These are phyloP conservation scores for Lerema accius DNA, from an alignment of 1,140 invertebrate species.

Conservation along the genomic window DNA sequence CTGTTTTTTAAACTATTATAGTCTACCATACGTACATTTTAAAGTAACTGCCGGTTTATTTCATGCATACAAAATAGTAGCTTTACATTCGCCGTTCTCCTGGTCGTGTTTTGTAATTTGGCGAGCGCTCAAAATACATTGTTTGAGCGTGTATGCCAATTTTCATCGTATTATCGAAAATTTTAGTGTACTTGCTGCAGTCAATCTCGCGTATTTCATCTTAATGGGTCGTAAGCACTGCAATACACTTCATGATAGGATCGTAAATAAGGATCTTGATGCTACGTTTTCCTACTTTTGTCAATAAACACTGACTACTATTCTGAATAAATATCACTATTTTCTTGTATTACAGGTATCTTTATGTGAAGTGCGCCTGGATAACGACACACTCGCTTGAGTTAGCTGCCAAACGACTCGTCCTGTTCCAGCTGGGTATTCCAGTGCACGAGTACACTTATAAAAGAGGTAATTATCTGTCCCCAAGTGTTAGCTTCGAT, in stretches of 20 bases:
- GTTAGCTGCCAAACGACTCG: too few species aligned
- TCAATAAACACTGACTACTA: background rate
- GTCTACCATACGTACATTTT: slow-evolving; percentile 19
- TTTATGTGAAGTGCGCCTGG: too few species aligned
- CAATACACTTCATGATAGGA: slow-evolving; percentile 14
- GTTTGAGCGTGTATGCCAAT: slow-evolving; percentile 32
- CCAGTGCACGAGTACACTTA: too few species aligned
- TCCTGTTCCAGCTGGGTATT: too few species aligned
- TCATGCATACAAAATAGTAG: slow-evolving; percentile 32
- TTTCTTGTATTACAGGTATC: too few species aligned
- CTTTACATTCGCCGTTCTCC: slow-evolving; percentile 25
- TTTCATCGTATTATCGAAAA: slow-evolving; percentile 35
- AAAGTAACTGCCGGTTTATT: slow-evolving; percentile 30
- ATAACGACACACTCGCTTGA: too few species aligned
- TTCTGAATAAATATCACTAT: too few species aligned
- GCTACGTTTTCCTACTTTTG: background rate
- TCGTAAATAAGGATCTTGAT: slow-evolving; percentile 10
- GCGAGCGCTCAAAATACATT: slow-evolving; percentile 35
- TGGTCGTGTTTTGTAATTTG: slow-evolving; percentile 32
- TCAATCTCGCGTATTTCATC: slow-evolving; percentile 32
- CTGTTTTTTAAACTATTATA: slow-evolving; percentile 14
- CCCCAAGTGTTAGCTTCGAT: too few species aligned
- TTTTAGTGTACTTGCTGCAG: slow-evolving; percentile 28
- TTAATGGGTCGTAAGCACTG: slow-evolving; percentile 28
- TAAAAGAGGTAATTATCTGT: too few species aligned